Evolutionary conservation across 2,888 invertebrate species (phyloP).

Genomic region (Zeuzera pyrina): DNA sequence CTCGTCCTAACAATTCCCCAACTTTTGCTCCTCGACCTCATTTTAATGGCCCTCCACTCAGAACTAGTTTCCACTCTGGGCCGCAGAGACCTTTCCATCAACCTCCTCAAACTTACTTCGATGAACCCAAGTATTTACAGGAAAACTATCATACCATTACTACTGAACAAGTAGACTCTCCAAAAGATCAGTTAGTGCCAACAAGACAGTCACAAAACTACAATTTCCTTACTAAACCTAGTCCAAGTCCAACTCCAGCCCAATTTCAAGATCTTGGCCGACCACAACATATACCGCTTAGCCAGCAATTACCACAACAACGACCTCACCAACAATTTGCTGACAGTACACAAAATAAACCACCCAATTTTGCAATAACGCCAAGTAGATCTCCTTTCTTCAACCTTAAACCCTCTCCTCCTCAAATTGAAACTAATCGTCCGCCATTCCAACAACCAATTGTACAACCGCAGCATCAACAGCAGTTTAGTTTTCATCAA

Average conservation of each 20-base stretch:
- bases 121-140: conserved; percentile 66
- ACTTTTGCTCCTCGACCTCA: conserved; percentile 43
- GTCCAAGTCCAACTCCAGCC: conserved; percentile 39
- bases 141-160: conserved; percentile 70
- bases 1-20: conserved; percentile 40
- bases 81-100: conserved; percentile 69
- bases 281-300: conserved; percentile 42
- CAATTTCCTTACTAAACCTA: conserved; percentile 37
- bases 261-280: conserved; percentile 48
- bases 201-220: conserved; percentile 46
- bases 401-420: conserved; percentile 61
- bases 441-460: conserved; percentile 45
- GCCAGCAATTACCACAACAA: conserved; percentile 67
- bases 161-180: conserved; percentile 56
- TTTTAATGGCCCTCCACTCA: conserved; percentile 52
- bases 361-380: conserved; percentile 40
- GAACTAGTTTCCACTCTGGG: conserved; percentile 59
- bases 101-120: conserved; percentile 52
- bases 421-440: conserved; percentile 52
- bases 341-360: conserved; percentile 47
- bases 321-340: conserved; percentile 49
- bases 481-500: conserved; percentile 58
- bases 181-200: conserved; percentile 53
- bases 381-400: conserved; percentile 55
- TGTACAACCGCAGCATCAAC: conserved; percentile 30